Evolutionary conservation across 2,113 vertebrate species (phyloP).

Genomic region (Steatornis caripensis): DNA sequence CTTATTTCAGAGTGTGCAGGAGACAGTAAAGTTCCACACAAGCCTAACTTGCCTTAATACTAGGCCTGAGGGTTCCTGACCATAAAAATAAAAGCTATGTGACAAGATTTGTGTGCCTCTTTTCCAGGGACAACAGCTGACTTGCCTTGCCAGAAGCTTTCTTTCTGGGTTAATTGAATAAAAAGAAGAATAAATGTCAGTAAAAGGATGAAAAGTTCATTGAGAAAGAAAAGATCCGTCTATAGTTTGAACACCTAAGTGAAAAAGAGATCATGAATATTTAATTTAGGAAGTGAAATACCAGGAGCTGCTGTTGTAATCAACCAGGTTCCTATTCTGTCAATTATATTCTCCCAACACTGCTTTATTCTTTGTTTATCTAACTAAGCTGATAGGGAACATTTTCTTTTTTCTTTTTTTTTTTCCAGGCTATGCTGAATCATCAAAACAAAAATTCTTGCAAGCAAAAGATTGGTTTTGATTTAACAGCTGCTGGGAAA

Average conservation of each 20-base stretch:
- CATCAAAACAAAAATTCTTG: not conserved
- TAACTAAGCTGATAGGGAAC: not conserved
- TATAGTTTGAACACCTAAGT: constrained; percentile 25
- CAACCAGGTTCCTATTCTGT: not conserved
- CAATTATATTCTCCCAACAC: not conserved
- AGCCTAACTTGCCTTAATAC: constrained; percentile 66
- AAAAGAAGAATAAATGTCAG: constrained; percentile 62
- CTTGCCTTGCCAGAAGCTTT: constrained; percentile 59
- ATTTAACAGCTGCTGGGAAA: not conserved
- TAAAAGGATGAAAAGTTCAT: constrained; percentile 68
- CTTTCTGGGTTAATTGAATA: constrained; percentile 74
- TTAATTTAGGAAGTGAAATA: constrained; percentile 39
- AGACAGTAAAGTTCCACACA: constrained; percentile 70
- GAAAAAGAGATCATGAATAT: constrained; percentile 23
- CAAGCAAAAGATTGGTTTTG: not conserved
- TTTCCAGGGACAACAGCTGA: constrained; percentile 68
- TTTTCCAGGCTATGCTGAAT: not conserved
- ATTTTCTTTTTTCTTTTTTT: not conserved
- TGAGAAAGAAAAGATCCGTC: constrained; percentile 51
- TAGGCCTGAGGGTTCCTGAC: constrained; percentile 69
- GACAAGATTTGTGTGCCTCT: constrained; percentile 70
- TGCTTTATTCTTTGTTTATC: constrained; percentile 4
- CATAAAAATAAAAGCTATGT: constrained; percentile 69
- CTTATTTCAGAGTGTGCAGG: constrained; percentile 75
- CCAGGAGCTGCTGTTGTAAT: constrained; percentile 48